A percentile compares a stretch with the other conserved stretches of the same genome.
Evolutionary conservation across 2,797 vertebrate genomes (phyloP).

Genomic region (Remorina albescens): DNA sequence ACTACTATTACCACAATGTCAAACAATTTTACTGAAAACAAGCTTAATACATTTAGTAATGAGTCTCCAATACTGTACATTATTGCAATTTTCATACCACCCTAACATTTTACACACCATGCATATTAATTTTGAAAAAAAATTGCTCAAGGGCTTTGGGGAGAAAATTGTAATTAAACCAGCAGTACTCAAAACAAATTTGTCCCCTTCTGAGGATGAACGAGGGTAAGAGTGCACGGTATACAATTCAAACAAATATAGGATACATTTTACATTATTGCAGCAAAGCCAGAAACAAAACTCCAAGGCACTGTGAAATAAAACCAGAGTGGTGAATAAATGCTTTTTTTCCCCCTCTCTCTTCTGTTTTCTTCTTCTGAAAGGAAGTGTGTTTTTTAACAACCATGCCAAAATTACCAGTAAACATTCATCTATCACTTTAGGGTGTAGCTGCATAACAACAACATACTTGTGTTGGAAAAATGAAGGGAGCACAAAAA

Average conservation of each 20-base stretch:
- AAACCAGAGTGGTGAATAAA: slow-evolving; percentile 16
- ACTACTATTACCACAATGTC: slow-evolving; percentile 13
- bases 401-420: slow-evolving; percentile 44
- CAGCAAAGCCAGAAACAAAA: slow-evolving; percentile 22
- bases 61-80: slow-evolving; percentile 26
- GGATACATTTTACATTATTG: slow-evolving; percentile 36
- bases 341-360: not conserved
- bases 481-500: slow-evolving; percentile 52
- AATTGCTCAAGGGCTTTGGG: slow-evolving; percentile 62
- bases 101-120: slow-evolving; percentile 36
- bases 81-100: slow-evolving; percentile 31
- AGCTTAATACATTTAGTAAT: slow-evolving; percentile 28
- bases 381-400: slow-evolving; percentile 29
- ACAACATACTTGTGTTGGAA: slow-evolving; percentile 53
- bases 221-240: slow-evolving; percentile 1
- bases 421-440: slow-evolving; percentile 63
- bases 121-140: slow-evolving; percentile 52
- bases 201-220: slow-evolving; percentile 52
- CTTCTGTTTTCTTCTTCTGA: slow-evolving; percentile 11
- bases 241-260: slow-evolving; percentile 10
- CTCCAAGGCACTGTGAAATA: slow-evolving; percentile 5
- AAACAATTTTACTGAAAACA: slow-evolving; percentile 11
- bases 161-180: slow-evolving; percentile 66
- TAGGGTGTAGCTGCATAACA: slow-evolving; percentile 56
- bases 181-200: slow-evolving; percentile 49